Base-by-base conservation (phyloP, 2,888 invertebrate genomes). In the Acanthosepion pharaonis region DNA sequence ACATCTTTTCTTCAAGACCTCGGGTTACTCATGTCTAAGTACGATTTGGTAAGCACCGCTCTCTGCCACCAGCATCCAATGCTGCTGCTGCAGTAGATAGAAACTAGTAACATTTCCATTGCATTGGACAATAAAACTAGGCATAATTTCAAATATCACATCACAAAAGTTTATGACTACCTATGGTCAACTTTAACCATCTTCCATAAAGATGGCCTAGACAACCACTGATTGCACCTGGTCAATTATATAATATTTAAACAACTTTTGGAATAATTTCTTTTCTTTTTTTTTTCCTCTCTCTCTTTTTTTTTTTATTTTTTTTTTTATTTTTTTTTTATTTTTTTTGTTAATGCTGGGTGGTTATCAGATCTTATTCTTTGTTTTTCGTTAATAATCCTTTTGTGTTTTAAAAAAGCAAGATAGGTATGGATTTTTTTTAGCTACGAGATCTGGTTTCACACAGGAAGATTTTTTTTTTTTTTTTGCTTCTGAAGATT, bases 71-170 rank as follows among this genome's bases (percentile, higher is more conserved):
- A 49, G 48, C 92, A 92, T 92, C 92, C 92, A 51, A 92, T 51
- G 92, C 92, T 92, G 92, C 42, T 92, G 92, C 92, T 92, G 92
- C 92, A 51, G 92, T 92, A 92, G 78, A 78, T 78, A 78, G 92
- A 51, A 92, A 92, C 92, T 49, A 92, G 92, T 92, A 48, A 92
- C 51, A 92, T 92, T 51, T 92, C 49, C 92, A 92, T 92, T 94
- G 94, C 94, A 94, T 94, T 94, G 94, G 94, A 94, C 55, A 94
- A 93, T 94, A 42, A 92, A 94, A 94, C 94, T 94, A 94, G 94
- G 94, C 55, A 55, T 94, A 94, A 64, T 25, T 94, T 94, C 20
- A 59, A 59, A 94, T 94, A 94, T 94, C 94, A 94, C 94, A 94
- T 94, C 53, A 94, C 94, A 94, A 94, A 92, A 49, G 49, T 92